Percentiles rank a stretch among this genome's conserved stretches.
phyloP scores from a whole-genome alignment of 2,888 invertebrate species.

The Prionchulus punctatus region DNA sequence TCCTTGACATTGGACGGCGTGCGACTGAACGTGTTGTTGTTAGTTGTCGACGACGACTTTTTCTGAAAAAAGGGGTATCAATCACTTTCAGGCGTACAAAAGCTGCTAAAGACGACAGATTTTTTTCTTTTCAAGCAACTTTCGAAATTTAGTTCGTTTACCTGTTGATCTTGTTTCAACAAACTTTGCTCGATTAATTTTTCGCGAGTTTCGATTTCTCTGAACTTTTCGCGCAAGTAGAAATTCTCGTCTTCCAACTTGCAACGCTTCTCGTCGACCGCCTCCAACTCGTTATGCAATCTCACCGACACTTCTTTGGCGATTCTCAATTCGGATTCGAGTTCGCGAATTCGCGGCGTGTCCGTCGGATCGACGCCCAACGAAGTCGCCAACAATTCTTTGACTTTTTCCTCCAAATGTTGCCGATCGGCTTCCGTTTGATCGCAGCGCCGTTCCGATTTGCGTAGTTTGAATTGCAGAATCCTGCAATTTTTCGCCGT shows the following conservation, averaged over 20 bases:
- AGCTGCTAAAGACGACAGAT: too few relatives aligned
- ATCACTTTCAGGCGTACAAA: too few relatives aligned
- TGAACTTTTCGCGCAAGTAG: slow-evolving; percentile 28
- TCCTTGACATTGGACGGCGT: too few relatives aligned
- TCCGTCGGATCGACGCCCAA: too few relatives aligned
- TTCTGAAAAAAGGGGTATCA: too few relatives aligned
- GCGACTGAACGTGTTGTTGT: too few relatives aligned
- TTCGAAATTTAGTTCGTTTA: not conserved
- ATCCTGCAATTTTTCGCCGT: slow-evolving; percentile 95
- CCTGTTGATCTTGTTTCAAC: not conserved
- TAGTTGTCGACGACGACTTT: too few relatives aligned
- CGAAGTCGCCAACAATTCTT: slow-evolving; percentile 20
- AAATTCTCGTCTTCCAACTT: slow-evolving; percentile 32
- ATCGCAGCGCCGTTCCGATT: slow-evolving; percentile 57
- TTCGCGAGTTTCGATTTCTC: slow-evolving; percentile 29
- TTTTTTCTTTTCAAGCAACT: not conserved
- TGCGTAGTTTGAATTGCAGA: slow-evolving; percentile 87
- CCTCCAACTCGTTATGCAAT: slow-evolving; percentile 47
- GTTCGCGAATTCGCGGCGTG: slow-evolving; percentile 48
- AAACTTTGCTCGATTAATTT: slow-evolving; percentile 24
- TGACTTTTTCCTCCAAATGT: slow-evolving; percentile 40
- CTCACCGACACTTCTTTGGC: slow-evolving; percentile 51
- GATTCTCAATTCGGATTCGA: slow-evolving; percentile 68
- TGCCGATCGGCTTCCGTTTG: slow-evolving; percentile 69
- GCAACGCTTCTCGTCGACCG: slow-evolving; percentile 46